phyloP scores from a whole-genome alignment of 2,797 vertebrate species.

The Emys orbicularis region DNA sequence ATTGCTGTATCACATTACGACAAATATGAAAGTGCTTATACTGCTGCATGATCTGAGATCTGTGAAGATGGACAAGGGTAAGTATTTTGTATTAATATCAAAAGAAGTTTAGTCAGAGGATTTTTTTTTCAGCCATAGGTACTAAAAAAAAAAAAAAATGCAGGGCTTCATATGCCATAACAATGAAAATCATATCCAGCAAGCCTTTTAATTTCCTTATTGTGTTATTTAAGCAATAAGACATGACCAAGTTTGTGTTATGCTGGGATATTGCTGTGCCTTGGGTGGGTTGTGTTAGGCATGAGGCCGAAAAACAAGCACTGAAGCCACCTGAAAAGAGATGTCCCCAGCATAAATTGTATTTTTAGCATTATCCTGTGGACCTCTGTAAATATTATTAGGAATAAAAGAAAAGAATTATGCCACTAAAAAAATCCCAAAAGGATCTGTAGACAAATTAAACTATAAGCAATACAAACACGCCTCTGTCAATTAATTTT shows the following conservation, averaged over 20 bases:
- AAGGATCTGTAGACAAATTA: not conserved
- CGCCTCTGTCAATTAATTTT: not conserved
- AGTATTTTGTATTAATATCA: not conserved
- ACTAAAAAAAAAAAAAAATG: constrained; percentile 26
- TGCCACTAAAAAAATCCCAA: not conserved
- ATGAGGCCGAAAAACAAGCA: not conserved
- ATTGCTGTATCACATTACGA: not conserved
- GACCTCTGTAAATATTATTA: not conserved
- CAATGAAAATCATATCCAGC: constrained; percentile 49
- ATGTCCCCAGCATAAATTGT: not conserved
- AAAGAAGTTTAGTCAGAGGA: not conserved
- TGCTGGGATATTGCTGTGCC: constrained; percentile 16
- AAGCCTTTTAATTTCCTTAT: constrained; percentile 63
- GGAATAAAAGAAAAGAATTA: not conserved
- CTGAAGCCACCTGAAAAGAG: not conserved
- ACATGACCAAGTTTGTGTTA: constrained; percentile 55
- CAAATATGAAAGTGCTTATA: accelerated
- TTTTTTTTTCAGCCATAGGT: not conserved
- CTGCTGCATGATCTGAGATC: not conserved
- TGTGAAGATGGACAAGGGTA: accelerated
- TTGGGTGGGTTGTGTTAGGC: constrained; percentile 46
- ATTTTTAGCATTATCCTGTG: not conserved
- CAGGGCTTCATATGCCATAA: not conserved
- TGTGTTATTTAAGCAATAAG: constrained; percentile 60
- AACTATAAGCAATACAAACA: not conserved